phyloP scores from a whole-genome alignment of 2,797 vertebrate species.

The Sebastolobus alascanus region DNA sequence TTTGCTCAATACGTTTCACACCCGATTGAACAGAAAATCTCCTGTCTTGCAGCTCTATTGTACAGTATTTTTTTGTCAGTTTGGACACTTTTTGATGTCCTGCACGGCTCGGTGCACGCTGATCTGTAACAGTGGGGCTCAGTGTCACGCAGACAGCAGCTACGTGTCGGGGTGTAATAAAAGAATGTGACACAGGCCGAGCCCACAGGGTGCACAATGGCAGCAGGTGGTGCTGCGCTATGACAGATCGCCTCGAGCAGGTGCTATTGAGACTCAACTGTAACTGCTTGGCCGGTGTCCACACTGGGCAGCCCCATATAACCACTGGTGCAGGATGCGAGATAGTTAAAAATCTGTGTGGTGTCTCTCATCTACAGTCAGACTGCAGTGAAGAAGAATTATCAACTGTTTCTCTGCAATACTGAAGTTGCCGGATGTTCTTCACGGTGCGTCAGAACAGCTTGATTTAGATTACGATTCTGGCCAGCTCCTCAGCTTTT shows the following conservation, averaged over 20 bases:
- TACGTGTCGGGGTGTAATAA: slow-evolving; percentile 57
- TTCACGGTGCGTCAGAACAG: slow-evolving; percentile 28
- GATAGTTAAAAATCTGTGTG: slow-evolving; percentile 11
- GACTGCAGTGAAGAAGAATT: slow-evolving; percentile 23
- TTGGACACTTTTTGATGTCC: slow-evolving; percentile 14
- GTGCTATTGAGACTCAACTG: slow-evolving; percentile 47
- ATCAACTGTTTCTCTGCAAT: neutral
- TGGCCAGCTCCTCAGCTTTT: slow-evolving; percentile 24
- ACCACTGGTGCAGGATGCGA: slow-evolving; percentile 23
- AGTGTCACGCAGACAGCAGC: slow-evolving; percentile 56
- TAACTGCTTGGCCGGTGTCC: slow-evolving; percentile 49
- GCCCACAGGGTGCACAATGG: slow-evolving; percentile 39
- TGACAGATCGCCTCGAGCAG: slow-evolving; percentile 60
- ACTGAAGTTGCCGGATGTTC: slow-evolving; percentile 4
- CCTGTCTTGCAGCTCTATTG: neutral
- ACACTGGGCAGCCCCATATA: slow-evolving; percentile 23
- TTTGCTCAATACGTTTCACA: slow-evolving; percentile 33
- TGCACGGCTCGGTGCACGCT: slow-evolving; percentile 29
- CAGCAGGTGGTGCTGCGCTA: slow-evolving; percentile 64
- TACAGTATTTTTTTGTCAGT: neutral
- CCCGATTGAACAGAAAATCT: slow-evolving; percentile 16
- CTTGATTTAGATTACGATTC: slow-evolving; percentile 40
- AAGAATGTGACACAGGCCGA: slow-evolving; percentile 54
- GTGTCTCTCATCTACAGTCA: slow-evolving; percentile 10
- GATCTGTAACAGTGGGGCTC: slow-evolving; percentile 39